Base-by-base conservation (phyloP, 64 coral and sea anemone species). In the Pocillopora damicornis region DNA sequence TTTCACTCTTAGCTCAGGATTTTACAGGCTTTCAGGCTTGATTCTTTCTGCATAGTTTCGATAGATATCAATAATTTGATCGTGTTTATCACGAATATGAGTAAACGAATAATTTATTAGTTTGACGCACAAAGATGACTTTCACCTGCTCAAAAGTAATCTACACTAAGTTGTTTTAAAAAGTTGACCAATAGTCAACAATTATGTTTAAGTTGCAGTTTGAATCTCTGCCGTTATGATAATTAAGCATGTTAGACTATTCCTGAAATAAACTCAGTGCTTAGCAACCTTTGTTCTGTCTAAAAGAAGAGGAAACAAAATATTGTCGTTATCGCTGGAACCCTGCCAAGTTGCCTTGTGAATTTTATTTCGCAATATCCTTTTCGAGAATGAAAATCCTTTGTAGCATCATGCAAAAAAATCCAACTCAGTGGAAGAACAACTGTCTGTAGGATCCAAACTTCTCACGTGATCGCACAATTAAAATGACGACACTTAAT, bases 131-230 rank as follows among this genome's bases (percentile, higher is more conserved):
- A 35, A 56, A 72, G 20, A 85, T 60, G 26, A 67, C 15, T 58
- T 85, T 58, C 81, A 85, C 81, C 81, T 72, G 81, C 81, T 20
- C 58, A 25, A 13, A 67, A n/a, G 22, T 85, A 66, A 30, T 23
- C 11, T 22, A 67, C n/a, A 10, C 67, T 22, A 35, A 45, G 37
- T 26, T 58, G 62, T 73, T 73, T 85, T 25, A 8, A 12, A 72
- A 23, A 23, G 61, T 1, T 73, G 65, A 42, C 81, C 81, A 26
- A 57, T 85, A 73, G 20, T 0, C 11, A 9, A 20, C 36, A 9
- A 14, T 18, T 69, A 13, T 10, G 15, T 17, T 11, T 1, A 7
- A 7, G 42, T 51, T 51, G 42, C 7, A 18, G 35, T 82, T 82
- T 56, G 71, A n/a, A 56, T 85, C 15, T 26, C 65, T 85, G 13